Evolutionary conservation across 2,888 invertebrate genomes (phyloP).

Genomic region (Habroteleia sp.): DNA sequence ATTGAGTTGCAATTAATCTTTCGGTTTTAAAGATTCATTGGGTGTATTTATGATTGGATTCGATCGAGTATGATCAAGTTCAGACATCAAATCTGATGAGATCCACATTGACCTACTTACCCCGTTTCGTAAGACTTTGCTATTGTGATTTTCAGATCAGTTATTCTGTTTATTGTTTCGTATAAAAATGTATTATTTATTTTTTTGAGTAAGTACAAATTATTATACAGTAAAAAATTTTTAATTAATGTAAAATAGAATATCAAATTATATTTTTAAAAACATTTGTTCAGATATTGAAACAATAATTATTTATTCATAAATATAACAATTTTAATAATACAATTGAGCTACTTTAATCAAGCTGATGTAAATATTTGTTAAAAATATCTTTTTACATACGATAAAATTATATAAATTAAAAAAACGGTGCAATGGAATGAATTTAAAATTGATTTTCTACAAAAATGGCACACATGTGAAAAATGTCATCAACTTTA

Average conservation of each 20-base stretch:
- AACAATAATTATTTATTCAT: too few relatives aligned
- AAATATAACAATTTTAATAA: too few relatives aligned
- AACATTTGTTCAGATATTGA: too few relatives aligned
- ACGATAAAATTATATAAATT: not conserved
- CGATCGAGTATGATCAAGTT: slow-evolving; percentile 33
- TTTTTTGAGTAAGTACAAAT: too few relatives aligned
- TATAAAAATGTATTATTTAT: too few relatives aligned
- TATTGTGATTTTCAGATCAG: slow-evolving; percentile 38
- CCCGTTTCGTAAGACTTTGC: slow-evolving; percentile 19
- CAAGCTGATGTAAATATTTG: too few relatives aligned
- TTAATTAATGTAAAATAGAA: too few relatives aligned
- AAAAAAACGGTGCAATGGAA: not conserved
- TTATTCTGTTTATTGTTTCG: slow-evolving; percentile 1
- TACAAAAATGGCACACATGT: not conserved
- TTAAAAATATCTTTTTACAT: too few relatives aligned
- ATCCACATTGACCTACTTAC: slow-evolving; percentile 51
- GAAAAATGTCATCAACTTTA: not conserved
- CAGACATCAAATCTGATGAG: slow-evolving; percentile 39
- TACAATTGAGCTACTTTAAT: too few relatives aligned
- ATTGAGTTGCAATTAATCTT: slow-evolving; percentile 19
- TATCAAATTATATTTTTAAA: too few relatives aligned
- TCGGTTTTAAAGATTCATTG: slow-evolving; percentile 10
- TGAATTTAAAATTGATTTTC: not conserved
- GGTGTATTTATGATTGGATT: slow-evolving; percentile 20
- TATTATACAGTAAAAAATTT: too few relatives aligned